A percentile compares a stretch with the other conserved stretches of the same genome.
These are phyloP conservation scores for Drosophila diplacantha DNA, from an alignment of 2,888 invertebrate species.

Conservation along the genomic window DNA sequence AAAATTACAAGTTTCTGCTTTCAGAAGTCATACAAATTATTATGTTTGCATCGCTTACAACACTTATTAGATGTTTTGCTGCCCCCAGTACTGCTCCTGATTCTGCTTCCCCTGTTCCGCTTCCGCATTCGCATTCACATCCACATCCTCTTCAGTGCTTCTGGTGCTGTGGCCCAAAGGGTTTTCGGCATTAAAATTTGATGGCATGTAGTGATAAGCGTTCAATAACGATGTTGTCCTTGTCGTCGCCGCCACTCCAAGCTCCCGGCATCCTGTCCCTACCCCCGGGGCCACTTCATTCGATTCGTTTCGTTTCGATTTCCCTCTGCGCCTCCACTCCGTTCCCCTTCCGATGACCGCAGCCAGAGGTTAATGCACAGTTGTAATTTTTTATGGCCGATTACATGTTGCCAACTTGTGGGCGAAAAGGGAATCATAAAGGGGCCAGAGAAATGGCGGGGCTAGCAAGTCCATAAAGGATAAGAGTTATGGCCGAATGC, in stretches of 20 bases:
- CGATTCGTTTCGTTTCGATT: slow-evolving; percentile 38
- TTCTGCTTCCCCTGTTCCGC: slow-evolving; percentile 7
- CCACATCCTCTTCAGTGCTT: slow-evolving; percentile 12
- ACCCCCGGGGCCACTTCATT: slow-evolving; percentile 31
- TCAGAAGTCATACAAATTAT: slow-evolving; percentile 72
- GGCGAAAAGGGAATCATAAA: slow-evolving; percentile 25
- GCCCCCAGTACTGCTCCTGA: slow-evolving; percentile 22
- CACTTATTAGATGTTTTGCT: slow-evolving; percentile 63
- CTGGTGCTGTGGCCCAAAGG: slow-evolving; percentile 51
- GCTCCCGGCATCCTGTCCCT: neutral
- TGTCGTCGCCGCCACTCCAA: slow-evolving; percentile 38
- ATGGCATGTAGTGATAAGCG: slow-evolving; percentile 71
- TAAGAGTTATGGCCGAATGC: slow-evolving; percentile 69
- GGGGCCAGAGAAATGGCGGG: slow-evolving; percentile 1
- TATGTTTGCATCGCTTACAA: slow-evolving; percentile 72
- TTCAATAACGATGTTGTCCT: slow-evolving; percentile 57
- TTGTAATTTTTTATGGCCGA: slow-evolving; percentile 71
- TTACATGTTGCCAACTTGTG: slow-evolving; percentile 67
- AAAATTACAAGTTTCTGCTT: slow-evolving; percentile 74
- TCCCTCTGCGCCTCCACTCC: slow-evolving; percentile 7
- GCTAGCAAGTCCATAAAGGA: slow-evolving; percentile 61
- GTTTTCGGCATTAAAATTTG: slow-evolving; percentile 70
- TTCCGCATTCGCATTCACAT: slow-evolving; percentile 6
- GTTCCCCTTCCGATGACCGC: slow-evolving; percentile 30
- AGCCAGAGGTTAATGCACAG: slow-evolving; percentile 71